These are phyloP conservation scores for Oceanodroma leucorhoa DNA, from an alignment of 2,797 vertebrate genomes.

Conservation along the genomic window DNA sequence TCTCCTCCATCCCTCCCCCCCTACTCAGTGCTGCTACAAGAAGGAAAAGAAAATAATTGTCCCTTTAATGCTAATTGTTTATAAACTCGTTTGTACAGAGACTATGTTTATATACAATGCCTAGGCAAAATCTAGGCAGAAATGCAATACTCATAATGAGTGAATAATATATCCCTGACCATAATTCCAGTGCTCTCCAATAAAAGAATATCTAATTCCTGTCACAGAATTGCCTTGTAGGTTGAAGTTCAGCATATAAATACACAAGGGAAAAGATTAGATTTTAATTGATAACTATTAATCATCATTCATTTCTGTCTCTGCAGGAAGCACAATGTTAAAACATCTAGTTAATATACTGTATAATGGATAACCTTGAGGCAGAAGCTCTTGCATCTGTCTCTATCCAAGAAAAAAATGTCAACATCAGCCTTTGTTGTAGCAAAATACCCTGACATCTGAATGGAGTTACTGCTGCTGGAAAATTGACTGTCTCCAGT, in stretches of 20 bases:
- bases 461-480: conserved; percentile 8
- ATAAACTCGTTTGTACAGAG: not conserved
- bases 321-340: conserved; percentile 27
- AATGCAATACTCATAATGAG: not conserved
- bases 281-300: conserved; percentile 63
- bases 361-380: conserved; percentile 56
- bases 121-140: not conserved
- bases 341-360: conserved; percentile 45
- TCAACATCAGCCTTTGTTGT: conserved; percentile 61
- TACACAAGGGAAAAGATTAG: conserved; percentile 28
- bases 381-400: conserved; percentile 47
- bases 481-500: not conserved
- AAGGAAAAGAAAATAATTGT: conserved; percentile 35
- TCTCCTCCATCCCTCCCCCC: not conserved
- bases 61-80: conserved; percentile 6
- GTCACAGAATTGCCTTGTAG: not conserved
- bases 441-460: conserved; percentile 14
- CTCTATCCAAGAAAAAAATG: conserved; percentile 48
- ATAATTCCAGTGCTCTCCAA: not conserved
- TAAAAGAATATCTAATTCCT: conserved; percentile 37
- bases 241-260: conserved; percentile 44
- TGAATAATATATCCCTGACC: not conserved
- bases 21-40: not conserved
- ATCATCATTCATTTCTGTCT: conserved; percentile 47
- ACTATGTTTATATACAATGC: not conserved